phyloP scores from a whole-genome alignment of 2,113 vertebrate species.

The Dryoscopus gambensis region DNA sequence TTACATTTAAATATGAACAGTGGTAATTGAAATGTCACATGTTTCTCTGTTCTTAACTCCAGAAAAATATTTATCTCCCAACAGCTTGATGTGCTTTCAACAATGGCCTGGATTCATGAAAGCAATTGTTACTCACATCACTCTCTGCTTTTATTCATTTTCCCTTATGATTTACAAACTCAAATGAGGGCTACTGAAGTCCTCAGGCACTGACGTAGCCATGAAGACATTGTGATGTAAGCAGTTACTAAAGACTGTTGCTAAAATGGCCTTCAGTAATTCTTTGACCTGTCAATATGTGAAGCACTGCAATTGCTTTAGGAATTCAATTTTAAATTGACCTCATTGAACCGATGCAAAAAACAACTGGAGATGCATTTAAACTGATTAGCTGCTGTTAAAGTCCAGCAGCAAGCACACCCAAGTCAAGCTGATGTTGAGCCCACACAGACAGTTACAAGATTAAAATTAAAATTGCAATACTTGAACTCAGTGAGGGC shows the following conservation, averaged over 20 bases:
- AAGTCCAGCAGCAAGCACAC: background rate
- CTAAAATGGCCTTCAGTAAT: background rate
- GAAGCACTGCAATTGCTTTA: background rate
- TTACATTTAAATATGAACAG: constrained; percentile 62
- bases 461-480: background rate
- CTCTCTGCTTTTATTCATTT: background rate
- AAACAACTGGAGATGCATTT: background rate
- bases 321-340: background rate
- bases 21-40: constrained; percentile 47
- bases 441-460: background rate
- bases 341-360: background rate
- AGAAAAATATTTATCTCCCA: constrained; percentile 60
- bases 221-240: background rate
- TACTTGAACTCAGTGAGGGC: background rate
- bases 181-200: background rate
- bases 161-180: background rate
- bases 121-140: background rate
- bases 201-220: background rate
- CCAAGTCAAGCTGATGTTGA: background rate
- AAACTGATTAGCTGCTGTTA: background rate
- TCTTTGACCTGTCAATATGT: background rate
- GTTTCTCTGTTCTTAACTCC: constrained; percentile 40
- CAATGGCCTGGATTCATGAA: background rate
- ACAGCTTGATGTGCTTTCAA: constrained; percentile 33
- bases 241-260: background rate